Percentiles rank a stretch among this genome's conserved stretches.
Evolutionary conservation across 2,113 vertebrate species (phyloP).

Genomic region (Rattus norvegicus): GRCr8 NC_086037.1:6680001-6680500

Average conservation of each 20-base stretch:
- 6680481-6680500: not conserved
- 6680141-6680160: not conserved
- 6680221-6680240: constrained; percentile 13
- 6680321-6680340: not conserved
- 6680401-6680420: not conserved
- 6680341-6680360: not conserved
- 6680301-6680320: not conserved
- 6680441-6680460: not conserved
- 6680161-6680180: not conserved
- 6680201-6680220: not conserved
- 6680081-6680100: not conserved
- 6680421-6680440: not conserved
- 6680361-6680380: accelerated
- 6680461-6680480: not conserved
- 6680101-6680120: not conserved
- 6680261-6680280: not conserved
- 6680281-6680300: not conserved
- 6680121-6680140: not conserved
- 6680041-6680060: not conserved
- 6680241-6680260: not conserved
- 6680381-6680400: no score
- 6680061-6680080: constrained; percentile 6
- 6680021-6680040: constrained; percentile 18
- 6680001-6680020: constrained; percentile 66
- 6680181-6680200: not conserved